These are phyloP conservation scores for Volucella bombylans DNA, from an alignment of 2,888 invertebrate genomes.

Conservation along the genomic window DNA sequence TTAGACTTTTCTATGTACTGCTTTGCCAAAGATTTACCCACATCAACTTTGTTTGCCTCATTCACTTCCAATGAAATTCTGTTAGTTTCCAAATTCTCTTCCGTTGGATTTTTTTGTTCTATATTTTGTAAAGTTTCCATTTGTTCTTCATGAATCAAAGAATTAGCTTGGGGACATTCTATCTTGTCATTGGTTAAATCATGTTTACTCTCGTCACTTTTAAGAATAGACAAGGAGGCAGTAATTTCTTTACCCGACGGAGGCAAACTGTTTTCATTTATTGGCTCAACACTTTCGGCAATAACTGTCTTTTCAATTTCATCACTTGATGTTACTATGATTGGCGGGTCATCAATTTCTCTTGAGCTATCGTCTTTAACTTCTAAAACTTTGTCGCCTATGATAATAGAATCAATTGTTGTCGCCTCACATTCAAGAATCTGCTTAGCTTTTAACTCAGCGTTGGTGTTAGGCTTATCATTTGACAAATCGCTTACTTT, in stretches of 20 bases:
- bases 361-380: slow-evolving; percentile 21
- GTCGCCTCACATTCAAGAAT: slow-evolving; percentile 47
- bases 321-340: slow-evolving; percentile 23
- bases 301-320: slow-evolving; percentile 6
- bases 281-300: not conserved
- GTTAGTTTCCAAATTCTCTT: slow-evolving; percentile 34
- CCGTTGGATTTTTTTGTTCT: not conserved
- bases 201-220: slow-evolving; percentile 10
- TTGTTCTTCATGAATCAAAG: not conserved
- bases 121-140: slow-evolving; percentile 9
- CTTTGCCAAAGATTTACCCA: not conserved
- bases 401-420: slow-evolving; percentile 47
- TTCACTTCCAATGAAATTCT: slow-evolving; percentile 6
- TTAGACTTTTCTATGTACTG: slow-evolving; percentile 15
- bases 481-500: not conserved
- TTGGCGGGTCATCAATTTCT: not conserved
- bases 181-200: not conserved
- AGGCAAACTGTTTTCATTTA: not conserved
- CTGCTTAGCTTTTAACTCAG: slow-evolving; percentile 34
- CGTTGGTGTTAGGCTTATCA: slow-evolving; percentile 19
- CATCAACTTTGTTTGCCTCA: slow-evolving; percentile 38
- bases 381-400: slow-evolving; percentile 49
- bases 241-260: slow-evolving; percentile 26
- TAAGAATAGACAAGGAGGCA: slow-evolving; percentile 51
- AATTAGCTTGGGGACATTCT: too few relatives aligned